These are phyloP conservation scores for Ochropacha duplaris DNA, from an alignment of 2,888 invertebrate genomes.

Conservation along the genomic window DNA sequence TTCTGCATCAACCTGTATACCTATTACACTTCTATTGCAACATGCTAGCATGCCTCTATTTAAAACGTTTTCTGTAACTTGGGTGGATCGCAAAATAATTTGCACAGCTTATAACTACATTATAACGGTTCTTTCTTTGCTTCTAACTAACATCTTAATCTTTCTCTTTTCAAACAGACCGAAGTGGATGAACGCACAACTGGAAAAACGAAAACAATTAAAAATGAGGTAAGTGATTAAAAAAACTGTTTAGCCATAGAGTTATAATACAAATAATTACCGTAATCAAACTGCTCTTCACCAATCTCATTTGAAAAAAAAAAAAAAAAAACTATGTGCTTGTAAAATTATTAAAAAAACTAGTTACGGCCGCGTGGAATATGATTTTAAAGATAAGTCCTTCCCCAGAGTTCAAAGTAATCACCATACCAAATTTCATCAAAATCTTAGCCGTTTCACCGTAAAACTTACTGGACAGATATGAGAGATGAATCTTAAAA, in stretches of 20 bases:
- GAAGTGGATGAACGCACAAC: slow-evolving; percentile 19
- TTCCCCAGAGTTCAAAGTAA: too few species aligned
- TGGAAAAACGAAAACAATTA: slow-evolving; percentile 12
- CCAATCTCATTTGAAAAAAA: too few species aligned
- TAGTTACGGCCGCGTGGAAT: too few species aligned
- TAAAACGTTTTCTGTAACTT: slow-evolving; percentile 12
- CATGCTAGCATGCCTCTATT: neutral
- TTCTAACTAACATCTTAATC: slow-evolving; percentile 15
- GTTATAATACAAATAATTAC: too few species aligned
- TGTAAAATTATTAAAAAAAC: too few species aligned
- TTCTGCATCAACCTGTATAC: neutral
- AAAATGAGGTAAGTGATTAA: slow-evolving; percentile 16
- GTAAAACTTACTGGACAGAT: too few species aligned
- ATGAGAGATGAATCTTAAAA: too few species aligned
- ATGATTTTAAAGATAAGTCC: too few species aligned
- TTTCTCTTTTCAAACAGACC: slow-evolving; percentile 19
- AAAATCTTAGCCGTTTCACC: too few species aligned
- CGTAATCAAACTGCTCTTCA: too few species aligned
- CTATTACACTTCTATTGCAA: neutral
- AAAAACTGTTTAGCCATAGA: neutral
- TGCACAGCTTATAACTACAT: slow-evolving; percentile 13
- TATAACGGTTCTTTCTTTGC: slow-evolving; percentile 19
- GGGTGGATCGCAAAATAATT: slow-evolving; percentile 30
- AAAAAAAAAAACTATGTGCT: too few species aligned
- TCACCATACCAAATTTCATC: too few species aligned